Evolutionary conservation across 2,888 invertebrate genomes (phyloP).

Genomic region (Trichopoda pennipes): DNA sequence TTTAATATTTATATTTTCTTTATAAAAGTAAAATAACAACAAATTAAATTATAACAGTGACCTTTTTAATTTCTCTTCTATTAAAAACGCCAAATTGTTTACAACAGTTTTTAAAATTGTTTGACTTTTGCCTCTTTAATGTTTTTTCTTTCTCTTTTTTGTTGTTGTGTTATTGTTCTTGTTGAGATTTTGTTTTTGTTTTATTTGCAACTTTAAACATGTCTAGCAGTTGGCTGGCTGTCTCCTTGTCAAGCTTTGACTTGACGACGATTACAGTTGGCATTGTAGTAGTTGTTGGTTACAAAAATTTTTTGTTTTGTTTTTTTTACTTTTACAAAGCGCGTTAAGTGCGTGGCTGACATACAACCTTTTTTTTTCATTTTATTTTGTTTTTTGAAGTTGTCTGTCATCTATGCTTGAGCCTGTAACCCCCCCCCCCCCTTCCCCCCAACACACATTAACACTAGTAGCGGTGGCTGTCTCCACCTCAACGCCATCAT

Average conservation of each 20-base stretch:
- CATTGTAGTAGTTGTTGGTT: conserved; percentile 41
- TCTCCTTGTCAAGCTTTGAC: conserved; percentile 44
- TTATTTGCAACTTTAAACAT: conserved; percentile 24
- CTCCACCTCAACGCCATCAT: conserved; percentile 12
- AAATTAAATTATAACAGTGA: no score
- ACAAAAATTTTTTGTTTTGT: not conserved
- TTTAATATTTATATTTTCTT: no score
- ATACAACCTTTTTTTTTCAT: conserved; percentile 46
- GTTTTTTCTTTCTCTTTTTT: not conserved
- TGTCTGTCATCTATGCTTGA: conserved; percentile 42
- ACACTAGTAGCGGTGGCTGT: conserved; percentile 1
- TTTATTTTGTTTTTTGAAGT: no score
- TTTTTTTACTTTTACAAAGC: conserved; percentile 24
- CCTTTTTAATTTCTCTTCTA: not conserved
- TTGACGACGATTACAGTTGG: conserved; percentile 28
- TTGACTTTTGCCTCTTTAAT: not conserved
- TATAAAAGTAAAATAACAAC: no score
- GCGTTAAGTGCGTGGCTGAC: conserved; percentile 59
- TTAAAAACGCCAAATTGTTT: conserved; percentile 1
- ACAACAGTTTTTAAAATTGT: not conserved
- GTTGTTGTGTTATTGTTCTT: not conserved
- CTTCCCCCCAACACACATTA: conserved; percentile 17
- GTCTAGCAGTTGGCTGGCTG: conserved; percentile 54
- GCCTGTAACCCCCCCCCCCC: not conserved
- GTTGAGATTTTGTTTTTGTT: conserved; percentile 5